These are phyloP conservation scores for Tetheella fluctuosa DNA, from an alignment of 2,888 invertebrate species.

Conservation along the genomic window DNA sequence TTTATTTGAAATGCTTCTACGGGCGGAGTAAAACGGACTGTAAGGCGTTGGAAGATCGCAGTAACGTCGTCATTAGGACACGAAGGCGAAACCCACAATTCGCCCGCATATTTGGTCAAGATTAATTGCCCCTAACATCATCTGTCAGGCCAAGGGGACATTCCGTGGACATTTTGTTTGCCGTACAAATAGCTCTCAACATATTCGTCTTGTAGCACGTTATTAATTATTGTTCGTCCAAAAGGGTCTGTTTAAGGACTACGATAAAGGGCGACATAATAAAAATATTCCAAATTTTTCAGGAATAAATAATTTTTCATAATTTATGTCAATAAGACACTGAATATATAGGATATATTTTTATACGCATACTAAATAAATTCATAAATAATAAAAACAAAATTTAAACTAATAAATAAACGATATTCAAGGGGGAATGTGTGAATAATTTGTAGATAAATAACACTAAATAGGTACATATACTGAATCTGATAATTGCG, in stretches of 20 bases:
- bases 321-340: neutral
- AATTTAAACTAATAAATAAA: neutral
- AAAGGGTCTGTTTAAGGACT: neutral
- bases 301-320: no score
- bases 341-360: neutral
- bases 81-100: slow-evolving; percentile 63
- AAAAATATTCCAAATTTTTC: neutral
- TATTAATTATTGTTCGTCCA: slow-evolving; percentile 48
- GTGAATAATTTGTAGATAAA: slow-evolving; percentile 20
- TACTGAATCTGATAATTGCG: slow-evolving; percentile 36
- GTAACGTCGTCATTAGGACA: slow-evolving; percentile 63
- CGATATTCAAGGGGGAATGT: neutral
- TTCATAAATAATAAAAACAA: neutral
- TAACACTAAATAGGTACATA: slow-evolving; percentile 15
- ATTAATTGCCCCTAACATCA: slow-evolving; percentile 80
- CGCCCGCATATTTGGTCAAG: slow-evolving; percentile 80
- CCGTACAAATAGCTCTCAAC: slow-evolving; percentile 65
- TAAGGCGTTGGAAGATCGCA: slow-evolving; percentile 40
- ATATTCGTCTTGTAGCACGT: slow-evolving; percentile 56
- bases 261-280: neutral
- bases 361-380: neutral
- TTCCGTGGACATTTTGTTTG: slow-evolving; percentile 74
- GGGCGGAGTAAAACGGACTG: slow-evolving; percentile 31
- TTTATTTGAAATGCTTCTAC: slow-evolving; percentile 11
- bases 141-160: slow-evolving; percentile 73